These are phyloP conservation scores for Fregetta grallaria DNA, from an alignment of 2,113 vertebrate genomes.

Conservation along the genomic window DNA sequence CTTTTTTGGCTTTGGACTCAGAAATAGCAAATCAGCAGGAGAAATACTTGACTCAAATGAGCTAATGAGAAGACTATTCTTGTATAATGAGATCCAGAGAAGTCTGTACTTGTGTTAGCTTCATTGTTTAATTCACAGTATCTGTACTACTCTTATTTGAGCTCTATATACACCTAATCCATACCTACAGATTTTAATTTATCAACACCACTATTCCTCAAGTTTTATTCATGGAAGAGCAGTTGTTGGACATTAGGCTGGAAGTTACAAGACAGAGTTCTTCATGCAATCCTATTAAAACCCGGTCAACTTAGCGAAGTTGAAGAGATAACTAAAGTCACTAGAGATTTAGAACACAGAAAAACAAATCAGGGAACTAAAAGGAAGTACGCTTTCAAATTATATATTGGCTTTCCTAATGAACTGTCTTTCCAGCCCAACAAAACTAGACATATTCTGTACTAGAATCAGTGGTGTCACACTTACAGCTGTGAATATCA, in stretches of 20 bases:
- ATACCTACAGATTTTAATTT: background rate
- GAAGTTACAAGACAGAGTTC: background rate
- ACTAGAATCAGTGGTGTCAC: background rate
- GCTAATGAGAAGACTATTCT: background rate
- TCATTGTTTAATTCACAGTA: background rate
- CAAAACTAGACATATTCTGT: background rate
- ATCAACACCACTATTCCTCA: background rate
- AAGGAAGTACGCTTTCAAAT: background rate
- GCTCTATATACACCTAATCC: background rate
- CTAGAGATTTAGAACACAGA: background rate
- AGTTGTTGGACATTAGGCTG: background rate
- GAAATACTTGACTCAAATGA: background rate
- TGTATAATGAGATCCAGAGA: background rate
- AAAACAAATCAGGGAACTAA: background rate
- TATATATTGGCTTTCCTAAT: background rate
- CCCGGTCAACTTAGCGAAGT: background rate
- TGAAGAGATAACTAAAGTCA: background rate
- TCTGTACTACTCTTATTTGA: background rate
- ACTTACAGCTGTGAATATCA: background rate
- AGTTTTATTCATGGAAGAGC: background rate
- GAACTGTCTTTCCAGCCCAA: background rate
- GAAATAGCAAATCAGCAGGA: background rate
- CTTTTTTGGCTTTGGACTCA: background rate
- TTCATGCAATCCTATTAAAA: background rate
- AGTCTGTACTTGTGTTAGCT: background rate